Percentiles rank a stretch among this genome's conserved stretches.
Evolutionary conservation across 2,888 invertebrate genomes (phyloP).

Genomic region (Chloroclystis v-ata): DNA sequence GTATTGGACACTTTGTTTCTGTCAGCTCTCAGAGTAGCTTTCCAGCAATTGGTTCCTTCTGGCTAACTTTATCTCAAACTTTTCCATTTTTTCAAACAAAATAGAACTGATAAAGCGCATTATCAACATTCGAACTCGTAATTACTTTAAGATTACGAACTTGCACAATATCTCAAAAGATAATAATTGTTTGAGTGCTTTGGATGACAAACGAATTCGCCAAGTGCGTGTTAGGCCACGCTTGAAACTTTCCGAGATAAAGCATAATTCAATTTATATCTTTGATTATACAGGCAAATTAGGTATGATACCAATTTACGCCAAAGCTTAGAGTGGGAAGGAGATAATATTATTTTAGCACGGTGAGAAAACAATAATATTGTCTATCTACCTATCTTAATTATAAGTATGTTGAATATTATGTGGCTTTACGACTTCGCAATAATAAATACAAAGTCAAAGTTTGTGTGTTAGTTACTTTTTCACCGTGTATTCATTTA

Average conservation of each 20-base stretch:
- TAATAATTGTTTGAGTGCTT: conserved; percentile 4
- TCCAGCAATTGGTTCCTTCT: too few species aligned
- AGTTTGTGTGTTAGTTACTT: too few species aligned
- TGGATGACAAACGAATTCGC: conserved; percentile 2
- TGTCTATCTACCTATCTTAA: neutral
- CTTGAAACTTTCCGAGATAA: neutral
- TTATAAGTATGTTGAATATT: neutral
- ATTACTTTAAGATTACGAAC: conserved; percentile 7
- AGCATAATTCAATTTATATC: conserved; percentile 1
- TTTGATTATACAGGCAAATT: conserved; percentile 3
- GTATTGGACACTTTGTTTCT: too few species aligned
- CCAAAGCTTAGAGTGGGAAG: neutral
- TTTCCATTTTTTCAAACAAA: neutral
- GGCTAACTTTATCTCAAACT: too few species aligned
- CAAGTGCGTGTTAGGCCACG: conserved; percentile 5
- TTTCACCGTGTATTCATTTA: too few species aligned
- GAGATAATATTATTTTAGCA: neutral
- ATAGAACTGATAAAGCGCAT: conserved; percentile 1
- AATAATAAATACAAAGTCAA: neutral
- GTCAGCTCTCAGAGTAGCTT: too few species aligned
- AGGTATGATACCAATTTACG: neutral
- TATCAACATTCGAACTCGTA: neutral
- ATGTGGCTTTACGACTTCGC: neutral
- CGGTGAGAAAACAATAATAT: neutral
- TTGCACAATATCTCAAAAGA: conserved; percentile 4